These are phyloP conservation scores for Manis pentadactyla DNA, from an alignment of 2,797 vertebrate genomes.

Conservation along the genomic window DNA sequence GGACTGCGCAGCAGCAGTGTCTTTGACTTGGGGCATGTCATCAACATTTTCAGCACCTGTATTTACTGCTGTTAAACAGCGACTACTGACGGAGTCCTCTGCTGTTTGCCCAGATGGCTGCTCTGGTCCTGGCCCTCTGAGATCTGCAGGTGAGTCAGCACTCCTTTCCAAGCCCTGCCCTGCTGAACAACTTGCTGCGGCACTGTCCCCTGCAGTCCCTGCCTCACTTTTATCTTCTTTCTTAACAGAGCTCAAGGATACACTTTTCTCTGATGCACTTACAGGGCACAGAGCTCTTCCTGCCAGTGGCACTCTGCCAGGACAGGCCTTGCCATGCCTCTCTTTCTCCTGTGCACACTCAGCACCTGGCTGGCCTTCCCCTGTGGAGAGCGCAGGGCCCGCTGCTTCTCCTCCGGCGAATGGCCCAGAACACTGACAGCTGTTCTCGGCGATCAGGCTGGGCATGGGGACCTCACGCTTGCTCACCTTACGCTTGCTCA, in stretches of 20 bases:
- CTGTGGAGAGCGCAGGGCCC: constrained; percentile 40
- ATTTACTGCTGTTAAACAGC: constrained; percentile 44
- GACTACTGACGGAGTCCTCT: constrained; percentile 10
- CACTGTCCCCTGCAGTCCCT: background rate
- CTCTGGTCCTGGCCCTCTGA: constrained; percentile 68
- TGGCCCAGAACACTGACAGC: constrained; percentile 50
- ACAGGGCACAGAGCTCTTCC: constrained; percentile 1
- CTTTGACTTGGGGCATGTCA: background rate
- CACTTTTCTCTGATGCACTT: background rate
- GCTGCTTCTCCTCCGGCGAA: constrained; percentile 47
- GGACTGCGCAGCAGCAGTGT: background rate
- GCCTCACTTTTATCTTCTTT: background rate
- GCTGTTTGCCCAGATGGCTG: background rate
- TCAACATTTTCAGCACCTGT: constrained; percentile 21
- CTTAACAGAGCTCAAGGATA: background rate
- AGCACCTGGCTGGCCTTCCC: constrained; percentile 54
- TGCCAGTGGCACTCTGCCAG: constrained; percentile 22
- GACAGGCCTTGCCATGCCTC: constrained; percentile 53
- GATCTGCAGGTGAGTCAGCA: constrained; percentile 22
- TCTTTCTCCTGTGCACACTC: constrained; percentile 60
- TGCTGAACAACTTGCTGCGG: background rate
- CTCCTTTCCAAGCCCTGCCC: background rate
- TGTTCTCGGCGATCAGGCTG: constrained; percentile 46
- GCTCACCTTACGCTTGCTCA: background rate
- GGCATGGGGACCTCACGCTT: constrained; percentile 72